Conservation (phyloP, 1,140 invertebrate species). For the Zaprionus africanus region DNA sequence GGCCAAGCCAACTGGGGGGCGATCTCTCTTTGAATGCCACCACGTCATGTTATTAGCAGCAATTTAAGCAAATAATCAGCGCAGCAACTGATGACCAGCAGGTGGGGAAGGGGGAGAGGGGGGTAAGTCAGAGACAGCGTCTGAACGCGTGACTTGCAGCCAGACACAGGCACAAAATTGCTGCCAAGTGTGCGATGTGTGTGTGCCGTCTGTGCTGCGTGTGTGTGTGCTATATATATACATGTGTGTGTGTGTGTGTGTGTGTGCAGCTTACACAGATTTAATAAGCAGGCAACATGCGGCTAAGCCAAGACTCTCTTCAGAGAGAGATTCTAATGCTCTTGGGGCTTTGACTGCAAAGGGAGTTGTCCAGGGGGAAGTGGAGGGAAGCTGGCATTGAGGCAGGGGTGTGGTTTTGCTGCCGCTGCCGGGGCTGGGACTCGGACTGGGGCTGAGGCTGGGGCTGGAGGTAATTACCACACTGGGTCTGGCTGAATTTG, state of each 20-base stretch:
- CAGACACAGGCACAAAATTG: slow-evolving; percentile 67
- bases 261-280: slow-evolving; percentile 52
- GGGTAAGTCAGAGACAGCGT: slow-evolving; percentile 25
- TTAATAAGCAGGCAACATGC: slow-evolving; percentile 61
- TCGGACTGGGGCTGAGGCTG: slow-evolving; percentile 31
- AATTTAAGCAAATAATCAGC: slow-evolving; percentile 84
- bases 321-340: slow-evolving; percentile 62
- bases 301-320: slow-evolving; percentile 21
- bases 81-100: slow-evolving; percentile 63
- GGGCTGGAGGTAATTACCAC: slow-evolving; percentile 58
- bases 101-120: slow-evolving; percentile 1
- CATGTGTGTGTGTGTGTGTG: slow-evolving; percentile 26
- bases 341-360: slow-evolving; percentile 18
- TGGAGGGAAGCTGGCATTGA: not conserved
- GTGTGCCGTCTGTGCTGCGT: not conserved
- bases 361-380: not conserved
- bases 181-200: slow-evolving; percentile 35
- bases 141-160: slow-evolving; percentile 73
- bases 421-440: slow-evolving; percentile 23
- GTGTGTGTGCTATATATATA: slow-evolving; percentile 3
- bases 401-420: slow-evolving; percentile 27
- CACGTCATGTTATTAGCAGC: slow-evolving; percentile 84
- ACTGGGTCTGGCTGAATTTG: slow-evolving; percentile 69
- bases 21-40: slow-evolving; percentile 58
- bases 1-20: slow-evolving; percentile 43